Percentiles rank a stretch among this genome's conserved stretches.
Evolutionary conservation across 30 jellyfish, hydroid and myxozoan genomes (phyloP).

Genomic region (Catostylus mosaicus): DNA sequence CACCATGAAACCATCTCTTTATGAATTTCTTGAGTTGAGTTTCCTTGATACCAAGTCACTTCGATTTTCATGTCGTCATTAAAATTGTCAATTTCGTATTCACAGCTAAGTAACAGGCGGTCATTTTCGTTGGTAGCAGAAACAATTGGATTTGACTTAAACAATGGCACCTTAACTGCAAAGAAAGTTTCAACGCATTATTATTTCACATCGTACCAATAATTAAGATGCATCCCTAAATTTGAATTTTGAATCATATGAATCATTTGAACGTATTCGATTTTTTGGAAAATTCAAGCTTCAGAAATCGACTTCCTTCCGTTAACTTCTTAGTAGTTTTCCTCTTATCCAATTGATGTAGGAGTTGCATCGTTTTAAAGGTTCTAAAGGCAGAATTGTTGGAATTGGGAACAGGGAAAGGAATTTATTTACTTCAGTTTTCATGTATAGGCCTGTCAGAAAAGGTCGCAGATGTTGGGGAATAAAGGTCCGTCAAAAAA

Average conservation of each 20-base stretch:
- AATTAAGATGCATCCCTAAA: too few species aligned
- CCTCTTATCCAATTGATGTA: not conserved
- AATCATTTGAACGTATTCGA: too few species aligned
- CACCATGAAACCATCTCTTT: not conserved
- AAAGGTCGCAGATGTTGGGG: too few species aligned
- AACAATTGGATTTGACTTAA: not conserved
- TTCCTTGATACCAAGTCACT: constrained; percentile 9
- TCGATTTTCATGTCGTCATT: not conserved
- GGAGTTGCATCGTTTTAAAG: not conserved
- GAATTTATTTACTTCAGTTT: too few species aligned
- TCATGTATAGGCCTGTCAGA: too few species aligned
- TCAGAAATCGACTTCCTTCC: too few species aligned
- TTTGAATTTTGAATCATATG: too few species aligned
- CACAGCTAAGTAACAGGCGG: not conserved
- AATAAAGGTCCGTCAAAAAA: too few species aligned
- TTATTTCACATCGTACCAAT: not conserved
- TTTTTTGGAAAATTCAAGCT: not conserved
- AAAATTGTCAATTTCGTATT: not conserved
- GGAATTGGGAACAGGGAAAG: too few species aligned
- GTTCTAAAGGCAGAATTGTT: not conserved
- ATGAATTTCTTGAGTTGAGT: not conserved
- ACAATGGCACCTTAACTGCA: not conserved
- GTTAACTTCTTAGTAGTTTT: too few species aligned
- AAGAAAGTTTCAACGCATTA: too few species aligned
- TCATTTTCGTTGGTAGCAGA: not conserved